Evolutionary conservation across 2,113 vertebrate genomes (phyloP).

Genomic region (Microcebus griseorufus): DNA sequence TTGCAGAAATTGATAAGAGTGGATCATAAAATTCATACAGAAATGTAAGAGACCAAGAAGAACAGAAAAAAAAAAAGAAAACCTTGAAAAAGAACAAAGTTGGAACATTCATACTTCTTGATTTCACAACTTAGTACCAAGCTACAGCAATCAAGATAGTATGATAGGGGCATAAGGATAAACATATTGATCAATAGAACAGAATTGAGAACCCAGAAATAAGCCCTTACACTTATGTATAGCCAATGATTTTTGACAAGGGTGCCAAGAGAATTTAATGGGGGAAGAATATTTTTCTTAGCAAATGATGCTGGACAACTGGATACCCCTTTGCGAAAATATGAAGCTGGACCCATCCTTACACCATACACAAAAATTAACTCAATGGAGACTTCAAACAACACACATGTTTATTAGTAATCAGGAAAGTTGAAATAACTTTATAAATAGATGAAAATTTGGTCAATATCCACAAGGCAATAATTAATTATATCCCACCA

Average conservation of each 20-base stretch:
- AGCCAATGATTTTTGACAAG: neutral
- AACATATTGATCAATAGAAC: neutral
- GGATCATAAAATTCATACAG: neutral
- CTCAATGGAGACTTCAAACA: neutral
- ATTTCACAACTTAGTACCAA: neutral
- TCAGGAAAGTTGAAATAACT: neutral
- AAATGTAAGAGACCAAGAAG: neutral
- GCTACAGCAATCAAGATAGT: neutral
- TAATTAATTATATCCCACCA: neutral
- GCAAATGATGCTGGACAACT: neutral
- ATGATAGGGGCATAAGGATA: neutral
- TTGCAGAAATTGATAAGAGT: neutral
- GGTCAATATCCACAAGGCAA: neutral
- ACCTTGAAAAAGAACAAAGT: neutral
- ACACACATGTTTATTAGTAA: neutral
- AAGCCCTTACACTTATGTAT: too few relatives aligned
- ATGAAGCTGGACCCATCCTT: neutral
- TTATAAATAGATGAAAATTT: neutral
- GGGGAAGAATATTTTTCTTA: neutral
- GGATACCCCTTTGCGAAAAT: neutral
- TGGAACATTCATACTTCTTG: neutral
- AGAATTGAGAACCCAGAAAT: neutral
- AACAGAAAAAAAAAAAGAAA: neutral
- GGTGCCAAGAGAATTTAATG: neutral
- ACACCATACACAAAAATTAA: neutral